phyloP scores from a whole-genome alignment of 2,113 vertebrate species.

The Spea multiplicata region DNA sequence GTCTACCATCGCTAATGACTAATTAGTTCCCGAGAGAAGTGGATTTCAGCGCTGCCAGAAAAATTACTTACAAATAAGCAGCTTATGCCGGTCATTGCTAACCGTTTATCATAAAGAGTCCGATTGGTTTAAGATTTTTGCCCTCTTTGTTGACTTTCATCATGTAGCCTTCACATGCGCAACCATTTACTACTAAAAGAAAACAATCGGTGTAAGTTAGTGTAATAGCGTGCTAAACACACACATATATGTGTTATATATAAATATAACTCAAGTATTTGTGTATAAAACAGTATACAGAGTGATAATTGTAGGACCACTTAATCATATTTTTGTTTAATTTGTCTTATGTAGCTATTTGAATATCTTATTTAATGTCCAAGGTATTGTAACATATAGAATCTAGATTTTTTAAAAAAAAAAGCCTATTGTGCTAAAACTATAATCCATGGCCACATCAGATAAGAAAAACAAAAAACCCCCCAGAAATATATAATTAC shows the following conservation, averaged over 20 bases:
- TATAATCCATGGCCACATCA: not conserved
- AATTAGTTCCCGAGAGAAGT: not conserved
- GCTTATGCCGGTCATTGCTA: not conserved
- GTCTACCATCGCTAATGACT: slow-evolving; percentile 8
- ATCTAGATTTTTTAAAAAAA: not conserved
- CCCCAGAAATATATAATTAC: not conserved
- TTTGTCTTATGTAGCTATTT: not conserved
- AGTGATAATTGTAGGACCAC: no score
- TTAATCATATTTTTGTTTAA: no score
- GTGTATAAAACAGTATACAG: no score
- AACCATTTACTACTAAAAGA: no score
- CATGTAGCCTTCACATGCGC: no score
- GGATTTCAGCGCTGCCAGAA: not conserved
- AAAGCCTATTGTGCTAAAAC: not conserved
- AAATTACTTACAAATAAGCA: not conserved
- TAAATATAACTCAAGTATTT: no score
- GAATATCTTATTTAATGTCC: slow-evolving; percentile 11
- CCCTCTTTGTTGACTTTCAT: no score
- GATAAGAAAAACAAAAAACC: slow-evolving; percentile 5
- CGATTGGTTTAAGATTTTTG: no score
- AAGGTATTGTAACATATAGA: not conserved
- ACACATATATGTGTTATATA: no score
- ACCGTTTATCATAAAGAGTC: no score
- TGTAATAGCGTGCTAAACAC: no score
- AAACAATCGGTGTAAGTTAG: no score